Conservation (phyloP, 2,797 vertebrate genomes). For the Diglossa cyanea region DNA sequence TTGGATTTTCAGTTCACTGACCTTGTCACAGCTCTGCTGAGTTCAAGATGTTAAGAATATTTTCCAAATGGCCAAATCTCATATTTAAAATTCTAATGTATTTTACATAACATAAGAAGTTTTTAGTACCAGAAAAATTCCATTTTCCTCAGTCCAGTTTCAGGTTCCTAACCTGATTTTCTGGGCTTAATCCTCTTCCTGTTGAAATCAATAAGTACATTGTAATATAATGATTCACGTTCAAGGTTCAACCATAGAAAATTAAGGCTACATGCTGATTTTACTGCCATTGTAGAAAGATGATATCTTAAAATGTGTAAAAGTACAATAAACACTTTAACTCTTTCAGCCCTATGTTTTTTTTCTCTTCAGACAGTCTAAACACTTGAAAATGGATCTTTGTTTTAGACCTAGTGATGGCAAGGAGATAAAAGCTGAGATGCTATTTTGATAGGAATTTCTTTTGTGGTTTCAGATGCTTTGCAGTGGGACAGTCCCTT, state of each 20-base stretch:
- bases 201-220: constrained; percentile 92
- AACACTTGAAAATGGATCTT: background rate
- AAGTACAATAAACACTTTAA: constrained; percentile 65
- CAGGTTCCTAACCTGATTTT: constrained; percentile 86
- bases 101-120: constrained; percentile 84
- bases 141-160: constrained; percentile 82
- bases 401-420: background rate
- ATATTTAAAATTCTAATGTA: constrained; percentile 69
- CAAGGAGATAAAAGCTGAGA: background rate
- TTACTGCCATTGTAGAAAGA: constrained; percentile 79
- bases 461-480: background rate
- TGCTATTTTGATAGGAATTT: background rate
- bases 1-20: constrained; percentile 32
- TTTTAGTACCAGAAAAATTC: constrained; percentile 85
- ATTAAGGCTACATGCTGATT: constrained; percentile 80
- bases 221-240: constrained; percentile 87
- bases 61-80: constrained; percentile 59
- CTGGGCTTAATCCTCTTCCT: constrained; percentile 91
- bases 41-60: constrained; percentile 47
- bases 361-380: background rate
- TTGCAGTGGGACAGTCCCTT: background rate
- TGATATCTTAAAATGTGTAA: constrained; percentile 74
- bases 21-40: background rate
- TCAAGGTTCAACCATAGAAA: constrained; percentile 83
- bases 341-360: constrained; percentile 40